phyloP scores from a whole-genome alignment of 2,888 invertebrate species.

The Anaspis maculata region DNA sequence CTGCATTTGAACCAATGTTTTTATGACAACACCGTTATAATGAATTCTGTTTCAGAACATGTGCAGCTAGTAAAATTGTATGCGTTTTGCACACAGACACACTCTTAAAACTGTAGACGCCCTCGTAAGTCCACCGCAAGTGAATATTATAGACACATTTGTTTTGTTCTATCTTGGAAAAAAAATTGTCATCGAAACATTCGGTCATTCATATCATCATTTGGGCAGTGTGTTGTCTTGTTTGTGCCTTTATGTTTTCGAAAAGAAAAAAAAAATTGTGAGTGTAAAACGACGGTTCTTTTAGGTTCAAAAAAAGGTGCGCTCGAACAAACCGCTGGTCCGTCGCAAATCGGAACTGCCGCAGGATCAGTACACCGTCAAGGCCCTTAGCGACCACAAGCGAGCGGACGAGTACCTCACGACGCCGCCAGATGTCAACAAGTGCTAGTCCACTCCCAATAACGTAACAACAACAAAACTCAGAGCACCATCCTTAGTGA shows the following conservation, averaged over 20 bases:
- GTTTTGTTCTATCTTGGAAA: too few relatives aligned
- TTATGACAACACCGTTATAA: slow-evolving; percentile 8
- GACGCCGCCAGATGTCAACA: slow-evolving; percentile 78
- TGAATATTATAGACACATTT: too few relatives aligned
- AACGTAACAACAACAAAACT: slow-evolving; percentile 2
- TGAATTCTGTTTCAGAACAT: slow-evolving; percentile 12
- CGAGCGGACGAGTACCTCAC: slow-evolving; percentile 85
- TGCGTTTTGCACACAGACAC: not conserved
- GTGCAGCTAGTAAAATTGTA: slow-evolving; percentile 13
- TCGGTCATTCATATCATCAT: slow-evolving; percentile 1
- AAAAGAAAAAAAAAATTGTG: too few relatives aligned
- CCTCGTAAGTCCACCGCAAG: too few relatives aligned
- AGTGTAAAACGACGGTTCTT: too few relatives aligned
- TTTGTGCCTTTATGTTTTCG: too few relatives aligned
- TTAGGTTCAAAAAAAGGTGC: too few relatives aligned
- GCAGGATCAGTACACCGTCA: slow-evolving; percentile 84
- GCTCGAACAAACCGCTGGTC: slow-evolving; percentile 77
- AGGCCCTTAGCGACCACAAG: slow-evolving; percentile 86
- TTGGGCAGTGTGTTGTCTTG: not conserved
- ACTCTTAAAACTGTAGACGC: too few relatives aligned
- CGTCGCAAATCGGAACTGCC: slow-evolving; percentile 94
- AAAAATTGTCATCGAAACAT: slow-evolving; percentile 13
- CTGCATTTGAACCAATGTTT: slow-evolving; percentile 9
- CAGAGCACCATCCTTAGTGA: slow-evolving; percentile 27
- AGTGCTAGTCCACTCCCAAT: slow-evolving; percentile 59